Evolutionary conservation across 1,140 invertebrate genomes (phyloP).

Genomic region (Drosophila tristis): DNA sequence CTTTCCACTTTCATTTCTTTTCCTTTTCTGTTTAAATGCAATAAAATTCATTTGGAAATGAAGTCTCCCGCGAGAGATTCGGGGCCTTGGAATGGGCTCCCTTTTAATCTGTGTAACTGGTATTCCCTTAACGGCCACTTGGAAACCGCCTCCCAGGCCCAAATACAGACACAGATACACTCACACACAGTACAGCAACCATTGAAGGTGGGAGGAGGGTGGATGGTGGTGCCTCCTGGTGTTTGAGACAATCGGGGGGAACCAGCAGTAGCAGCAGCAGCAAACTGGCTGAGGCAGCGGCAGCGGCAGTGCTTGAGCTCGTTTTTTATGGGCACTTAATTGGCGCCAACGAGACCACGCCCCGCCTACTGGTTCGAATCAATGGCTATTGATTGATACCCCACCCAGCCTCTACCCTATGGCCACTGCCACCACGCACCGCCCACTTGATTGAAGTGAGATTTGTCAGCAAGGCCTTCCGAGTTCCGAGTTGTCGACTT

Average conservation of each 20-base stretch:
- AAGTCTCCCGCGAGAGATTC: background rate
- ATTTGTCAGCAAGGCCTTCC: conserved; percentile 64
- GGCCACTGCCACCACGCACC: background rate
- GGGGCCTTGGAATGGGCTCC: background rate
- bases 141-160: conserved; percentile 16
- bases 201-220: no score
- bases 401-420: conserved; percentile 28
- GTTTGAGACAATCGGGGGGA: conserved; percentile 58
- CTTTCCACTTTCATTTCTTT: no score
- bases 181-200: background rate
- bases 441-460: conserved; percentile 58
- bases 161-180: conserved; percentile 5
- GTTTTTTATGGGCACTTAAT: conserved; percentile 74
- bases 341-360: conserved; percentile 65
- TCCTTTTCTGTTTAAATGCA: no score
- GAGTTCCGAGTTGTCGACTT: background rate
- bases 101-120: conserved; percentile 10
- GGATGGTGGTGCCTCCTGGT: background rate
- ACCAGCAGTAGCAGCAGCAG: conserved; percentile 9
- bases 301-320: conserved; percentile 27
- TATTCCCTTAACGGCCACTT: conserved; percentile 58
- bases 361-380: conserved; percentile 53
- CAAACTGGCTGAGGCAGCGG: conserved; percentile 16
- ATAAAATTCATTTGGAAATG: no score
- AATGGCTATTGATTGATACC: conserved; percentile 69